Evolutionary conservation across 2,797 vertebrate genomes (phyloP), one percentile per base, ranked within the genome.

Genomic region (Borostomias antarcticus): DNA sequence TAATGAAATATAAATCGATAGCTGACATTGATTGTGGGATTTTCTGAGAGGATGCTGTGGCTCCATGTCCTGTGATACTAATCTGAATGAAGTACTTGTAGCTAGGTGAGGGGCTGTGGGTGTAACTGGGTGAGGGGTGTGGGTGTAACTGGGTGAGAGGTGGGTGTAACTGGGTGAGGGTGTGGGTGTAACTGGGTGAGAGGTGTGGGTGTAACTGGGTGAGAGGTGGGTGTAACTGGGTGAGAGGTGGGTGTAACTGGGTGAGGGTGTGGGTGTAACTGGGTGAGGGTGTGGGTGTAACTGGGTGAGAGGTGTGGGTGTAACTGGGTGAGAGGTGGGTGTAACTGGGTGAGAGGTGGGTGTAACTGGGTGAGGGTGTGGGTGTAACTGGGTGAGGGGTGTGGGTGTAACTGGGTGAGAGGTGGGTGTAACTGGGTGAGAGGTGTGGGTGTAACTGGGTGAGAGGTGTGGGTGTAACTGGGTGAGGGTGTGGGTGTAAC

Each of bases 1-100:
- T 75, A 80, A 85, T 82, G 79, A 86, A 81, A 78, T 33, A 35
- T 64, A 25, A 80, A 87, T 90, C 85, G 70, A 88, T 88, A 75
- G 73, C 51, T 68, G 58, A 56, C 69, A 86, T 84, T 80, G 77
- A 87, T 86, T 77, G 75, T 33, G 74, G 84, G 67, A 66, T 78
- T 78, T 75, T 75, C 64, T 58, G 62, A 74, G 70, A 68, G 66
- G 58, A 35, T 54, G 29, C 3, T 52, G 63, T 50, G 56, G 47
- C 69, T 77, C 65, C 3, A 32, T 51, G 69, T 68, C 37, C 54
- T 13, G 10, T 53, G 84, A 57, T 70, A 6, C 66, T n/a, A 35
- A 79, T 69, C 69, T 76, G 74, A 59, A 82, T 83, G 76, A 73
- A 25, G 62, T 64, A 43, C 68, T 78, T 72, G 53, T n/a, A 45